Conservation (phyloP, 92 coral and sea anemone species). For the Epizoanthus rinbou region DNA sequence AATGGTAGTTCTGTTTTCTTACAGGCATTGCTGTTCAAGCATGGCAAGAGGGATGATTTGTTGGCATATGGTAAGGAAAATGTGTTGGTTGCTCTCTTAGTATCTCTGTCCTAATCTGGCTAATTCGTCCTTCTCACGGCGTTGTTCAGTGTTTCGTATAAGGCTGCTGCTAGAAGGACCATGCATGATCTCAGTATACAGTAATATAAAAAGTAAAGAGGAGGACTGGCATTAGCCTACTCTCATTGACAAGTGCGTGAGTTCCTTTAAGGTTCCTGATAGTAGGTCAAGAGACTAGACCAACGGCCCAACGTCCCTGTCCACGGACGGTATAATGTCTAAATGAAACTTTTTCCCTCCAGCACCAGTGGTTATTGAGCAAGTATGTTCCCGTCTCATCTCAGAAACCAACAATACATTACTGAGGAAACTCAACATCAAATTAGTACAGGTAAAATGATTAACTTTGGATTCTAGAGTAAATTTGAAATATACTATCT, state of each 20-base stretch:
- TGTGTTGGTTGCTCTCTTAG: no score
- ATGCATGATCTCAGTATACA: no score
- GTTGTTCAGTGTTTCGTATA: neutral
- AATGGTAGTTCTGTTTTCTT: neutral
- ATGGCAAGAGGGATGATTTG: constrained; percentile 96
- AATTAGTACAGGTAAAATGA: constrained; percentile 87
- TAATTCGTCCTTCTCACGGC: neutral
- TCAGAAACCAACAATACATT: constrained; percentile 75
- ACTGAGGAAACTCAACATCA: constrained; percentile 84
- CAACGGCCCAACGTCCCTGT: no score
- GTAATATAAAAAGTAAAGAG: no score
- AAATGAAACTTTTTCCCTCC: neutral
- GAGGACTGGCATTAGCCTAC: no score
- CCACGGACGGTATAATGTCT: neutral
- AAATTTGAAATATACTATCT: no score
- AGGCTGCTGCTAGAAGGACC: no score
- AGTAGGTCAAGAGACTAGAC: no score
- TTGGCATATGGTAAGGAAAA: constrained; percentile 74
- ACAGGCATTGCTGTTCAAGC: constrained; percentile 92
- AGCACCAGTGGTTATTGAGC: constrained; percentile 83
- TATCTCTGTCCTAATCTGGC: no score
- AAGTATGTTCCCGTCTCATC: constrained; percentile 64
- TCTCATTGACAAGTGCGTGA: no score
- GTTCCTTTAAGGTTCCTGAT: no score
- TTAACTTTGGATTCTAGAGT: neutral